Evolutionary conservation across 2,888 invertebrate species (phyloP), one percentile per base, ranked within the genome.

Genomic region (Drosophila suboccidentalis): DNA sequence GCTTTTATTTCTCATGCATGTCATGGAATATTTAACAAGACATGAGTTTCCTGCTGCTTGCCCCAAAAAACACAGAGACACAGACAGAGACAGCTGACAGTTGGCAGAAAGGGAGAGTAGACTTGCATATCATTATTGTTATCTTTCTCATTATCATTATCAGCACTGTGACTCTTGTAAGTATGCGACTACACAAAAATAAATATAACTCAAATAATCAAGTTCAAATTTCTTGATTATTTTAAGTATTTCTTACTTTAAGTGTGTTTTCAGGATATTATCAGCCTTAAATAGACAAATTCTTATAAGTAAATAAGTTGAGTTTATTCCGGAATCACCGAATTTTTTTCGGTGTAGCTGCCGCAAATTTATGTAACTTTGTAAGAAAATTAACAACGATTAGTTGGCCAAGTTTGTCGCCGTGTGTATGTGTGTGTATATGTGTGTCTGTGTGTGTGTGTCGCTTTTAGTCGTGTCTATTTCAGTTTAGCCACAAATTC

Each of bases 21-120:
- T 71, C 70, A 69, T 66, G 75, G 75, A 69, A 80, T 80, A 80
- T 78, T 80, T 68, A 75, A 74, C 65, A 74, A 74, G 60, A 74
- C 71, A 65, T 49, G 74, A 59, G 75, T 79, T 81, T 81, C 80
- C 81, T 74, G 81, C 61, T 67, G 61, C 46, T 39, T 41, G 47
- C 41, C 51, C 49, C 46, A 32, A 63, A 68, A 47, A 34, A 44
- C 43, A 44, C 41, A 47, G 53, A 29, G 34, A 46, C 49, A 13
- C 19, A 43, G 15, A 43, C 15, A 43, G 46, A 51, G 53, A 29
- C 44, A 46, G 43, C 39, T 15, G 34, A 55, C 26, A 19, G 34
- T 32, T 15, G 41, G 61, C 44, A 15, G 36, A 50, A 54, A 67
- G 62, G 67, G 58, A 66, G 43, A 64, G 53, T 51, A 47, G 36